A percentile compares a stretch with the other conserved stretches of the same genome.
Evolutionary conservation across 2,113 vertebrate genomes (phyloP).

Genomic region (Steatornis caripensis): DNA sequence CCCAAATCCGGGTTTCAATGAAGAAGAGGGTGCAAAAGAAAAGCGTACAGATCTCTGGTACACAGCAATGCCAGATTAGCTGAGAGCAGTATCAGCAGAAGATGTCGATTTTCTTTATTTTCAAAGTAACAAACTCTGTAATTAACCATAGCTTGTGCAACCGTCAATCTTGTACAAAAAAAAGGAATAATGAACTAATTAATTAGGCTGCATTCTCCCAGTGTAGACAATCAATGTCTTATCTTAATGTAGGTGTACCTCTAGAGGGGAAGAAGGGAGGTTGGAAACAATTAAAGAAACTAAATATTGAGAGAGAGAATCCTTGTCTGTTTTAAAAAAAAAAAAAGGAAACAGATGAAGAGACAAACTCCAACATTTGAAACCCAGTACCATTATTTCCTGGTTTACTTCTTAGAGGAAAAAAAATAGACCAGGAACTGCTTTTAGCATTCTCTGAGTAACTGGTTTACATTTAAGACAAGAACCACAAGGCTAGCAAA

Average conservation of each 20-base stretch:
- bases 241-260: constrained; percentile 46
- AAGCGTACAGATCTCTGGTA: accelerated
- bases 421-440: background rate
- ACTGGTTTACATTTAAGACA: background rate
- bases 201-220: constrained; percentile 40
- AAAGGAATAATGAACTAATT: constrained; percentile 67
- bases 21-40: background rate
- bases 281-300: constrained; percentile 55
- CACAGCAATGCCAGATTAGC: background rate
- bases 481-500: background rate
- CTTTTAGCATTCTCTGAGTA: background rate
- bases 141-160: constrained; percentile 71
- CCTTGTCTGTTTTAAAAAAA: background rate
- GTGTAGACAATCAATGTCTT: constrained; percentile 72
- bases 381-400: background rate
- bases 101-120: constrained; percentile 3
- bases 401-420: background rate
- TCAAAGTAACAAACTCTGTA: constrained; percentile 66
- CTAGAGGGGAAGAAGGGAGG: constrained; percentile 36
- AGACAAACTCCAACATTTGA: background rate
- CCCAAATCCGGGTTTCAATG: background rate
- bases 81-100: background rate
- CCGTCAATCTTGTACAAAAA: constrained; percentile 66
- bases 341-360: background rate
- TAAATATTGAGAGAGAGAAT: constrained; percentile 5